These are phyloP conservation scores for Girardinichthys multiradiatus DNA, from an alignment of 2,113 vertebrate species.

Conservation along the genomic window DNA sequence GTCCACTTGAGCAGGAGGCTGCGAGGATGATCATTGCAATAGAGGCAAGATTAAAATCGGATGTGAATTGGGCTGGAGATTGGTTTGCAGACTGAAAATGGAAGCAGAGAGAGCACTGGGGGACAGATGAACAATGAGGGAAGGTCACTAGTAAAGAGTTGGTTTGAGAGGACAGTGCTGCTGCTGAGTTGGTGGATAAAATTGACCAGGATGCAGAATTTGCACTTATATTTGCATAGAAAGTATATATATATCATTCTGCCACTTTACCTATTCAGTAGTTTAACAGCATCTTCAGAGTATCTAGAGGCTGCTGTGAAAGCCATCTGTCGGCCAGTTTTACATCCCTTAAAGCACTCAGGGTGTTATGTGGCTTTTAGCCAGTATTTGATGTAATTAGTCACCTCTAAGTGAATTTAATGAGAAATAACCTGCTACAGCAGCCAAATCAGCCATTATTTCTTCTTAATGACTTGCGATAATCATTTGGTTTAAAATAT, in stretches of 20 bases:
- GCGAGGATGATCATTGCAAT: conserved; percentile 61
- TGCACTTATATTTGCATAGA: conserved; percentile 46
- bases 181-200: conserved; percentile 19
- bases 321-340: conserved; percentile 29
- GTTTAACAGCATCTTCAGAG: conserved; percentile 18
- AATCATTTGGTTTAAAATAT: conserved; percentile 44
- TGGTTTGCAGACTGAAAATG: conserved; percentile 70
- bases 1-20: conserved; percentile 49
- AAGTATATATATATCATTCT: conserved; percentile 10
- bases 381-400: conserved; percentile 44
- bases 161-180: conserved; percentile 13
- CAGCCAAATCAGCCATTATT: conserved; percentile 50
- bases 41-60: conserved; percentile 75
- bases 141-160: conserved; percentile 67
- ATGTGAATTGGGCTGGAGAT: conserved; percentile 74
- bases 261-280: conserved; percentile 16
- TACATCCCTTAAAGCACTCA: conserved; percentile 36
- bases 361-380: conserved; percentile 28
- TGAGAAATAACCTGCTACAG: conserved; percentile 49
- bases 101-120: conserved; percentile 44
- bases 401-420: conserved; percentile 53
- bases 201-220: conserved; percentile 26
- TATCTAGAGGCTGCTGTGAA: conserved; percentile 20
- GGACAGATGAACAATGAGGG: conserved; percentile 61
- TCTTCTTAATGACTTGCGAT: conserved; percentile 49